Base-by-base conservation (phyloP, 2,888 invertebrate species). In the Synergus itoensis region DNA sequence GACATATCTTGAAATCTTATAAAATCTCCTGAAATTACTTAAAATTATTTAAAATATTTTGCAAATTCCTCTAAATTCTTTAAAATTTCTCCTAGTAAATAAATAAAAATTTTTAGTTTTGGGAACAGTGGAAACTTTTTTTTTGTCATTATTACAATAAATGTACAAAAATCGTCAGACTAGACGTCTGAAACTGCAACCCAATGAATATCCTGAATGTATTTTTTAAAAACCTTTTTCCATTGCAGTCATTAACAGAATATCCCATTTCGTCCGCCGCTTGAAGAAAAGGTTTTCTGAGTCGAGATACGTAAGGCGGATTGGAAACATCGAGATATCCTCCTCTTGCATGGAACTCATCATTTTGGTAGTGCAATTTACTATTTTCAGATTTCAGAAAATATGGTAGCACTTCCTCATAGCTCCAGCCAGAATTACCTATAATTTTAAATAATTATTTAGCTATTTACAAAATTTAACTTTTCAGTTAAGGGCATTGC, bases 371-470 rank as follows among this genome's bases (percentile, higher is more conserved):
- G n/a, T 53, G 18, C 1, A 87, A 63, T n/a, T 79, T 86, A 78
- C 86, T 94, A 86, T 95, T 95, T 92, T 97, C 97, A 0, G 96
- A 96, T 90, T 96, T 97, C 81, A 94, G 94, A 86, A 98, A 98
- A 90, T 97, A 97, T 2, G 95, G 94, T 28, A 97, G 89, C 0
- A 97, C 93, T 78, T 96, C 95, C 0, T 93, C 88, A 89, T 96
- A 97, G 79, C 95, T 94, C 98, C 98, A 98, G 0, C 97, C 97
- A 0, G 93, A 90, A 88, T 97, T 97, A 0, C 97, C 98, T 9
- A 18, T 3, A n/a, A 57, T 90, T 45, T 45, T 4, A 11, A 45
- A 45, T 45, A 12, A 45, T 12, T 8, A 45, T 45, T 45, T 45
- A 12, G 12, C 12, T 45, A 45, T 45, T 45, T 45, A 11, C 45